A percentile compares a stretch with the other conserved stretches of the same genome.
phyloP scores from a whole-genome alignment of 2,113 vertebrate species.

The Callipepla squamata region DNA sequence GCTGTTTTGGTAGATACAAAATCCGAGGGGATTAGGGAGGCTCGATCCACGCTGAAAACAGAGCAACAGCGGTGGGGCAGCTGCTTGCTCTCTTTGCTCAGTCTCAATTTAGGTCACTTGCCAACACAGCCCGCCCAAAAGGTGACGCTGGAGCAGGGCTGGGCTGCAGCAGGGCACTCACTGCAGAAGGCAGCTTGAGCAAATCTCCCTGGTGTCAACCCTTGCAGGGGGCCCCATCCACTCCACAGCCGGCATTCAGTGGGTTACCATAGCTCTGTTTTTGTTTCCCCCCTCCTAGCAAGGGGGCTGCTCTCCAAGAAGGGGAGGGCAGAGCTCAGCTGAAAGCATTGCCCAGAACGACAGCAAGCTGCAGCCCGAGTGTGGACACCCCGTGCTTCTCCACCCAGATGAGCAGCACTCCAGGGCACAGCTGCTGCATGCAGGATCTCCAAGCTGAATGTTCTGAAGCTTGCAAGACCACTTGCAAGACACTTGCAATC shows the following conservation, averaged over 20 bases:
- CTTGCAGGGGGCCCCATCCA: accelerated
- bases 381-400: neutral
- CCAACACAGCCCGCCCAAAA: neutral
- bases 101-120: conserved; percentile 76
- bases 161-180: accelerated
- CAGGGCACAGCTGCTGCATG: neutral
- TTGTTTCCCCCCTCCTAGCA: neutral
- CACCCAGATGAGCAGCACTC: neutral
- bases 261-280: neutral
- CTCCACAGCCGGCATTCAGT: accelerated
- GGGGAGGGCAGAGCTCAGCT: neutral
- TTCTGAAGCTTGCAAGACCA: neutral
- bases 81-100: conserved; percentile 65
- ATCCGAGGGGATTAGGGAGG: conserved; percentile 91
- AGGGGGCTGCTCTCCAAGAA: neutral
- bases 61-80: conserved; percentile 72
- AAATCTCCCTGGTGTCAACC: neutral
- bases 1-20: conserved; percentile 98
- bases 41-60: conserved; percentile 85
- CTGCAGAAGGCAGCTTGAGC: neutral
- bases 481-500: neutral
- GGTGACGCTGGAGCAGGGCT: accelerated
- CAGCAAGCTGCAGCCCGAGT: accelerated
- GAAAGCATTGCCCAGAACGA: neutral
- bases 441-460: neutral